These are phyloP conservation scores for Euleptes europaea DNA, from an alignment of 2,113 vertebrate genomes.

Conservation along the genomic window DNA sequence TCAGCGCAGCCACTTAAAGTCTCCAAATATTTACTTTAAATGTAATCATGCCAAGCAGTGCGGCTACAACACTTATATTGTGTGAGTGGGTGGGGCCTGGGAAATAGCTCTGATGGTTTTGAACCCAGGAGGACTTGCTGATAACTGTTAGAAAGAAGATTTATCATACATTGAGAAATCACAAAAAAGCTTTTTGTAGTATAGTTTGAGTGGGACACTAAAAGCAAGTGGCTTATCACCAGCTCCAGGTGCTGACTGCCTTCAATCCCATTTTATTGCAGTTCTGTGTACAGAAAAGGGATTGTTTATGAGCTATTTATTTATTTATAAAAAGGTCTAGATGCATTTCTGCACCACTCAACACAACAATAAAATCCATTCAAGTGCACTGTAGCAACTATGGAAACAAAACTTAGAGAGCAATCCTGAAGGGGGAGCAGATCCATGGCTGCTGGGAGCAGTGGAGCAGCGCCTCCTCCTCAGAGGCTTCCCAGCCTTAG, in stretches of 20 bases:
- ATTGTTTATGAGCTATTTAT: background rate
- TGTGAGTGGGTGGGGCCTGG: background rate
- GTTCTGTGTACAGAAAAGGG: background rate
- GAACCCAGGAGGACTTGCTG: background rate
- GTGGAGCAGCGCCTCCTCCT: too few relatives aligned
- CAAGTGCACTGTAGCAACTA: background rate
- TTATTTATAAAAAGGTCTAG: background rate
- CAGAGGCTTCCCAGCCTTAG: too few relatives aligned
- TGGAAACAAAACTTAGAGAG: background rate
- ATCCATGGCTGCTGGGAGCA: too few relatives aligned
- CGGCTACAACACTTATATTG: background rate
- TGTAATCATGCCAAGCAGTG: background rate
- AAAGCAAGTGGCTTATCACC: background rate
- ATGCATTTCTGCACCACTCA: background rate
- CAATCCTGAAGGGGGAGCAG: too few relatives aligned
- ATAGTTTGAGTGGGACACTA: background rate
- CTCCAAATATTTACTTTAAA: constrained; percentile 18
- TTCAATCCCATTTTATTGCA: background rate
- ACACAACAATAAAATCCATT: background rate
- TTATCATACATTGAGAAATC: background rate
- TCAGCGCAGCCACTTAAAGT: background rate
- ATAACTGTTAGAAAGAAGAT: background rate
- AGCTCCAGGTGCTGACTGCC: background rate
- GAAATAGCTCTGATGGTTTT: background rate
- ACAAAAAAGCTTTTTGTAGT: background rate